Evolutionary conservation across 2,113 vertebrate species (phyloP).

Genomic region (Amia ocellicauda): DNA sequence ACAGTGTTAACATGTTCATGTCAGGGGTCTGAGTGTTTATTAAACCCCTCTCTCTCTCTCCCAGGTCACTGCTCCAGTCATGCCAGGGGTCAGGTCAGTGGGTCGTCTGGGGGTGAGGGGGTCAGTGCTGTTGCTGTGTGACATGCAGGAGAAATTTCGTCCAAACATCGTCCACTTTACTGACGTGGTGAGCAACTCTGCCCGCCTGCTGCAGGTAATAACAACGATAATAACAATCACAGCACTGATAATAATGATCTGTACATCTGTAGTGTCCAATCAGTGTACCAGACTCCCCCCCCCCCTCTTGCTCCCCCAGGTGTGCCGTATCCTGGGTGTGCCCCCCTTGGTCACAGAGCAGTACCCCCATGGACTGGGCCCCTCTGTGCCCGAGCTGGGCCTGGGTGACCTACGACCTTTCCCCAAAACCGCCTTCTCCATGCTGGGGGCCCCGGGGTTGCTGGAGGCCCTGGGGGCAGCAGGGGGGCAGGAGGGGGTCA

Average conservation of each 20-base stretch:
- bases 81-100: conserved; percentile 52
- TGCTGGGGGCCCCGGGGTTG: conserved; percentile 69
- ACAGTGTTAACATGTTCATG: too few relatives aligned
- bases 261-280: not conserved
- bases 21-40: too few relatives aligned
- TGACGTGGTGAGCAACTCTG: conserved; percentile 75
- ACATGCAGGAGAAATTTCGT: conserved; percentile 88
- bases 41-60: conserved; percentile 10
- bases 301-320: conserved; percentile 47
- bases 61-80: too few relatives aligned
- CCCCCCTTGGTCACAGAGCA: conserved; percentile 78
- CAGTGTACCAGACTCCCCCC: not conserved
- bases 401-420: conserved; percentile 59
- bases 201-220: conserved; percentile 76
- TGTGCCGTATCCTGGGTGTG: conserved; percentile 64
- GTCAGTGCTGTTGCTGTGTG: conserved; percentile 78
- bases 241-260: too few relatives aligned
- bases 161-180: conserved; percentile 71
- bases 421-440: conserved; percentile 79
- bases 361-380: conserved; percentile 81
- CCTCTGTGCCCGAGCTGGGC: conserved; percentile 79
- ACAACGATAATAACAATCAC: too few relatives aligned
- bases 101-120: conserved; percentile 65
- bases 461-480: conserved; percentile 55
- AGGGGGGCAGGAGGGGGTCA: conserved; percentile 48